A percentile compares a stretch with the other conserved stretches of the same genome.
phyloP scores from a whole-genome alignment of 2,113 vertebrate genomes.

The Tragulus kanchil region DNA sequence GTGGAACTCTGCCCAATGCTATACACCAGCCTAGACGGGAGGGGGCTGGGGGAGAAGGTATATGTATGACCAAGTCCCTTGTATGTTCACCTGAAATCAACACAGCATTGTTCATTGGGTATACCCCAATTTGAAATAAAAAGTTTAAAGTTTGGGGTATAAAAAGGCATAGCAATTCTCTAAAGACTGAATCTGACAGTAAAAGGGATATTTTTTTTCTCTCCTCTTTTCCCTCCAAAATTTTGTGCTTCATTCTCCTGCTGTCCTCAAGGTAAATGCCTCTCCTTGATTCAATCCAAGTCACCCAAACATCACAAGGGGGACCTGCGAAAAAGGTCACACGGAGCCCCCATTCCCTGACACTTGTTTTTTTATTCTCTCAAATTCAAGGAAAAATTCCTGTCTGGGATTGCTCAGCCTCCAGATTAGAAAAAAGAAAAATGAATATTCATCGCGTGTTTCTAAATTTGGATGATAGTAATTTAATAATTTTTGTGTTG shows the following conservation, averaged over 20 bases:
- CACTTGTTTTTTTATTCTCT: neutral
- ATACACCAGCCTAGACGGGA: neutral
- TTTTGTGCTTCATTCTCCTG: neutral
- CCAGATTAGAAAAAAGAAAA: neutral
- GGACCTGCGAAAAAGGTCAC: neutral
- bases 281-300: neutral
- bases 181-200: neutral
- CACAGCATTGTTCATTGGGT: neutral
- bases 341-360: neutral
- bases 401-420: neutral
- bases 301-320: neutral
- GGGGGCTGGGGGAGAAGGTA: neutral
- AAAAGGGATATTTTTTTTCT: neutral
- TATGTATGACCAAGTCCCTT: neutral
- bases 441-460: constrained; percentile 56
- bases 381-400: constrained; percentile 42
- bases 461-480: constrained; percentile 50
- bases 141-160: neutral
- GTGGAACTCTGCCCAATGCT: neutral
- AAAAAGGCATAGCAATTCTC: neutral
- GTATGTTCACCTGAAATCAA: neutral
- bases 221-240: neutral
- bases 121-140: neutral
- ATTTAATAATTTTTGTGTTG: constrained; percentile 52
- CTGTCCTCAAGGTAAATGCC: neutral